Percentiles rank a stretch among this genome's conserved stretches.
Evolutionary conservation across 1,140 invertebrate genomes (phyloP).

Genomic region (Cherax quadricarinatus): DNA sequence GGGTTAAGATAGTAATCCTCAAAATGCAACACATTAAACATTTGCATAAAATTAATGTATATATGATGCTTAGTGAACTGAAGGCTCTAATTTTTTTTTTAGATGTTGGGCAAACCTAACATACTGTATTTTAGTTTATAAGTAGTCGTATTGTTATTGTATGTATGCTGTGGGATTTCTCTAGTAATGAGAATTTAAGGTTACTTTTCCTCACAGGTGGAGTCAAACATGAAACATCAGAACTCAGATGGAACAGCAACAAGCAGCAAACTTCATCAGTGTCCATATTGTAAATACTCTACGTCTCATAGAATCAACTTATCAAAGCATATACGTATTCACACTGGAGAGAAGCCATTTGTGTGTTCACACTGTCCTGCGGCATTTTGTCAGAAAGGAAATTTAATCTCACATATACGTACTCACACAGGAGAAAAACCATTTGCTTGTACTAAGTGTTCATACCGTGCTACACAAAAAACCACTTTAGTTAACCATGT

Average conservation of each 20-base stretch:
- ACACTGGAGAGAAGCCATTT: constrained; percentile 25
- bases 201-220: constrained; percentile 21
- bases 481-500: constrained; percentile 17
- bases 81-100: no score
- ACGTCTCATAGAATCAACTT: neutral
- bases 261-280: constrained; percentile 8
- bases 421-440: constrained; percentile 37
- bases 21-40: no score
- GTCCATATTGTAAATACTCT: constrained; percentile 28
- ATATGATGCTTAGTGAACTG: no score
- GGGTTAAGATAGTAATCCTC: no score
- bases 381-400: constrained; percentile 15
- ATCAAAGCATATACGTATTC: constrained; percentile 26
- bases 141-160: no score
- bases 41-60: no score
- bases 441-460: constrained; percentile 20
- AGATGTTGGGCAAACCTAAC: no score
- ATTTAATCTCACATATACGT: constrained; percentile 7
- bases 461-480: constrained; percentile 26
- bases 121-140: no score
- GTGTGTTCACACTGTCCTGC: neutral
- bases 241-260: neutral
- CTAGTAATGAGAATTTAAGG: constrained; percentile 21
- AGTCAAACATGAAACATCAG: neutral
- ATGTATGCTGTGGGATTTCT: neutral